phyloP scores from a whole-genome alignment of 2,113 vertebrate species.

The Podilymbus podiceps region DNA sequence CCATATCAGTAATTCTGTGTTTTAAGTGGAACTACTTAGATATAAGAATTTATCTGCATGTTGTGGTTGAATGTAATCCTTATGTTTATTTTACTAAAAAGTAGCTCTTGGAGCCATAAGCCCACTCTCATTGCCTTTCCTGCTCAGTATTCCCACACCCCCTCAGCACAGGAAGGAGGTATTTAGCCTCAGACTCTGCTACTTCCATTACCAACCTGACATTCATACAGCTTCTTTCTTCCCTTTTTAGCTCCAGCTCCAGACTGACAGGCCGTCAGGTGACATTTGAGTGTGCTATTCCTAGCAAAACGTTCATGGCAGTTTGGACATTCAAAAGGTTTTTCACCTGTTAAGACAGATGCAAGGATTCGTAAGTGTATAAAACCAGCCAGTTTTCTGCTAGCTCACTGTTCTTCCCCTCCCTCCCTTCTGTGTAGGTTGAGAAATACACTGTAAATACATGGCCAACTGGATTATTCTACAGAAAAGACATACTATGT shows the following conservation, averaged over 20 bases:
- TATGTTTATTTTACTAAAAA: neutral
- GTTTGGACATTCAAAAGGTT: constrained; percentile 96
- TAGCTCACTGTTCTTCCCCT: neutral
- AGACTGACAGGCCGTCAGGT: constrained; percentile 94
- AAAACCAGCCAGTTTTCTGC: neutral
- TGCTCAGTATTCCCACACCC: neutral
- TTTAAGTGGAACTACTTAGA: neutral
- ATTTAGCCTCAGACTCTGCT: neutral
- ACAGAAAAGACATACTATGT: neutral
- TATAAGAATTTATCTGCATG: neutral
- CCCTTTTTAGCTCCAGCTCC: constrained; percentile 96
- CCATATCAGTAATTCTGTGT: neutral
- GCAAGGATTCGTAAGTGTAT: neutral
- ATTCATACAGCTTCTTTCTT: constrained; percentile 97
- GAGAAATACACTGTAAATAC: neutral
- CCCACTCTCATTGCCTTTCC: neutral
- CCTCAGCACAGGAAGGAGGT: neutral
- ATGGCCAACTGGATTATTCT: neutral
- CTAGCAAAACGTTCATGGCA: constrained; percentile 95
- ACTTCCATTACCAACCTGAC: constrained; percentile 85
- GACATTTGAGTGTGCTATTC: constrained; percentile 97
- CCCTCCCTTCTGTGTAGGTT: neutral
- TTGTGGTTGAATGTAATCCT: neutral
- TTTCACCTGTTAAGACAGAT: constrained; percentile 85
- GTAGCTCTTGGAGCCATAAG: neutral